Evolutionary conservation across 2,113 vertebrate species (phyloP).

Genomic region (Callospermophilus lateralis): DNA sequence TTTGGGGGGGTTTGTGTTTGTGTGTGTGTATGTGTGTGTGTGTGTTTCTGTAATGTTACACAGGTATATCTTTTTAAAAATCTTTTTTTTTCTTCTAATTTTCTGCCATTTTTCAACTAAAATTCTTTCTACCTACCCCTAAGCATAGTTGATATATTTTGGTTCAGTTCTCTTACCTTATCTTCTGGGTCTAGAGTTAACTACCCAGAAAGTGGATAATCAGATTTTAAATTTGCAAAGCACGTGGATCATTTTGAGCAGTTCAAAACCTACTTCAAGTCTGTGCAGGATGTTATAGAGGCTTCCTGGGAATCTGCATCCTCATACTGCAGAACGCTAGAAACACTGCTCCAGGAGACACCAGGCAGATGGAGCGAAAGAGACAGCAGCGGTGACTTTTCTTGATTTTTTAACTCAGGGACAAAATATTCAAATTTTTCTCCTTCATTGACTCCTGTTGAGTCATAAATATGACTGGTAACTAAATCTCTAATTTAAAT

Average conservation of each 20-base stretch:
- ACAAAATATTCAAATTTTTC: neutral
- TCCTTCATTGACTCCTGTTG: neutral
- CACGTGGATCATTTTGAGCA: neutral
- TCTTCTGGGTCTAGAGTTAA: neutral
- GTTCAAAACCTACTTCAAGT: neutral
- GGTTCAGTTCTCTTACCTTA: neutral
- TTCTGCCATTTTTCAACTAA: neutral
- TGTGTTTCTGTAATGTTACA: neutral
- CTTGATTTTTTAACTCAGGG: neutral
- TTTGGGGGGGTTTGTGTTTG: too few species aligned
- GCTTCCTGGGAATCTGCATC: neutral
- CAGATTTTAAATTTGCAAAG: neutral
- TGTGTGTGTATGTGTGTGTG: too few species aligned
- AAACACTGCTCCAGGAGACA: neutral
- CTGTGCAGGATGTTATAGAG: neutral
- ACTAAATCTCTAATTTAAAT: neutral
- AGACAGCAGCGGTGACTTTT: neutral
- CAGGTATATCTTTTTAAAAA: neutral
- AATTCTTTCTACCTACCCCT: neutral
- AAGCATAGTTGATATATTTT: neutral
- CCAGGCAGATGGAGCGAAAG: neutral
- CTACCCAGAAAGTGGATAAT: neutral
- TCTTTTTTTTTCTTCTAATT: neutral
- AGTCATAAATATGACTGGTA: neutral
- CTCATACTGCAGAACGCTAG: neutral